phyloP scores from a whole-genome alignment of 2,797 vertebrate genomes.

The Spondyliosoma cantharus region DNA sequence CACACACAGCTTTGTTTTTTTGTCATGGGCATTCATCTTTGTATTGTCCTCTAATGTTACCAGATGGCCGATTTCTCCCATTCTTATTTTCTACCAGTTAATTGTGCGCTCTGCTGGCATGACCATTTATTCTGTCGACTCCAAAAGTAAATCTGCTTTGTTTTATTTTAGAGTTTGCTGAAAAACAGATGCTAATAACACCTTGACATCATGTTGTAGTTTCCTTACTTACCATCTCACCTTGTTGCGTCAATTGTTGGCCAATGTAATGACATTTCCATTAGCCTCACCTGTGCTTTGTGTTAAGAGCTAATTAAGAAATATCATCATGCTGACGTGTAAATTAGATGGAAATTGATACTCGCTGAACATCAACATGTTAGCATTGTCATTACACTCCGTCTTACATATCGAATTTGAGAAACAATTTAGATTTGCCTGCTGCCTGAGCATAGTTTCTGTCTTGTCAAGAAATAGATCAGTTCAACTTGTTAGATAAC shows the following conservation, averaged over 20 bases:
- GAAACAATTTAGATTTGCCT: too few species aligned
- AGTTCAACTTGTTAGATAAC: not conserved
- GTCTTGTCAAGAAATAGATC: not conserved
- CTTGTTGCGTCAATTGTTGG: too few species aligned
- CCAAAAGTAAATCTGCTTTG: slow-evolving; percentile 4
- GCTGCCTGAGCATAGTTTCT: too few species aligned
- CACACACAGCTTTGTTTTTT: slow-evolving; percentile 15
- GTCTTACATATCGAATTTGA: too few species aligned
- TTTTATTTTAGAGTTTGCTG: slow-evolving; percentile 10
- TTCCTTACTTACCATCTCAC: too few species aligned
- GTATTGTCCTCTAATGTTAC: slow-evolving; percentile 27
- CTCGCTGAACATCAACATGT: too few species aligned
- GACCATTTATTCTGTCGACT: slow-evolving; percentile 7
- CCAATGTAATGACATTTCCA: too few species aligned
- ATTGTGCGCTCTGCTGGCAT: not conserved
- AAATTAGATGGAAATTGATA: too few species aligned
- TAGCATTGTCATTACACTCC: too few species aligned
- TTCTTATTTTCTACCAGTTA: slow-evolving; percentile 13
- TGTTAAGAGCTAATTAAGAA: not conserved
- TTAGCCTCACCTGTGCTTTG: not conserved
- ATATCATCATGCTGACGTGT: not conserved
- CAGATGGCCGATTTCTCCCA: slow-evolving; percentile 30
- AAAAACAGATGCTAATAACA: not conserved
- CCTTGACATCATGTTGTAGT: not conserved
- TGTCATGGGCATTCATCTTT: slow-evolving; percentile 37